Evolutionary conservation across 2,113 vertebrate species (phyloP), one percentile per base, ranked within the genome.

Genomic region (Baryphthengus martii): DNA sequence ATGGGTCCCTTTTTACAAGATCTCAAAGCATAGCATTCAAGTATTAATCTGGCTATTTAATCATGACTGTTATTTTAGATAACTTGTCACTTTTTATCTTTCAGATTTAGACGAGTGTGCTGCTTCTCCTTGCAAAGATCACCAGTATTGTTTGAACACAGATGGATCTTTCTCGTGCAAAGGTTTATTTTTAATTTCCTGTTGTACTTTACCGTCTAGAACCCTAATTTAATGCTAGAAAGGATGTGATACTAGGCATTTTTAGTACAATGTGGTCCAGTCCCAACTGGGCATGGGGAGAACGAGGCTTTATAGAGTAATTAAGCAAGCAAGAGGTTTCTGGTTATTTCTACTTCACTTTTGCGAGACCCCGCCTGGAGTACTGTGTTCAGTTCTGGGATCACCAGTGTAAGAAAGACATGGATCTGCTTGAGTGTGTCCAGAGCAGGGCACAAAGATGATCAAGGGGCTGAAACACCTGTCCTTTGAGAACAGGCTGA

Each of bases 51-150:
- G 11, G 2, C 37, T 88, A 19, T 76, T 82, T 70, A 80, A n/a
- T 65, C 13, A 39, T 67, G 26, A 42, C 28, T 79, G 3, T 39
- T 72, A 2, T 50, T 77, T 89, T 47, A 61, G 15, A 17, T 90
- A 90, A 92, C 56, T 52, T 86, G 17, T 44, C 31, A 23, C 45
- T 71, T 75, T 45, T 83, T 95, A 31, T 88, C 14, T 97, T 97
- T 58, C 97, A 99, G 99, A 99, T 85, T 86, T 99, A 78, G 96
- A 99, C 42, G 99, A 99, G 95, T 99, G 99, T 93, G 95, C 95
- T 23, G 66, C 96, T 2, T 77, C 98, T 33, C 98, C 98, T 33
- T 99, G 99, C 94, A 79, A 96, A 62, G 97, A 98, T n/a, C 80
- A 97, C 15, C 98, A 99, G 74, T 98, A 98, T 90, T 99, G 99